Conservation (phyloP, 1,140 invertebrate genomes). For the Pogonognathellus flavescens region DNA sequence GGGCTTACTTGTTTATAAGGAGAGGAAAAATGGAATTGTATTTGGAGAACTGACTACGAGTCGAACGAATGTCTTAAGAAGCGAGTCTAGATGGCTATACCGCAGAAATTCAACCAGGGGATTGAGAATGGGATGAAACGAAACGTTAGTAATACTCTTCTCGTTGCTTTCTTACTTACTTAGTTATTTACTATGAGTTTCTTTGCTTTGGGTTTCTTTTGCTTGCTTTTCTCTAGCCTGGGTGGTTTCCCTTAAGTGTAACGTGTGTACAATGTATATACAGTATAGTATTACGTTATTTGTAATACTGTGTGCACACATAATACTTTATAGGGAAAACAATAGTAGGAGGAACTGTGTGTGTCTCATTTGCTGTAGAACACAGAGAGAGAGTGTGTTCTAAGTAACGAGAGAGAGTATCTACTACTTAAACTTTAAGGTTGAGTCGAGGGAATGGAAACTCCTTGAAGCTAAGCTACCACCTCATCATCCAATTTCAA, state of each 20-base stretch:
- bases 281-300: no score
- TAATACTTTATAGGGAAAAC: no score
- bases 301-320: no score
- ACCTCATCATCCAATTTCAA: constrained; percentile 42
- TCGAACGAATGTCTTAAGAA: background rate
- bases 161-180: constrained; percentile 5
- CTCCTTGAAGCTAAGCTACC: constrained; percentile 35
- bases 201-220: background rate
- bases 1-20: no score
- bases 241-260: background rate
- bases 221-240: background rate
- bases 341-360: no score
- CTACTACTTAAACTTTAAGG: constrained; percentile 36
- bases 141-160: constrained; percentile 26
- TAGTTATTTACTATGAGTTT: constrained; percentile 5
- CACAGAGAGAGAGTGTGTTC: no score
- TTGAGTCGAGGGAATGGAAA: constrained; percentile 21
- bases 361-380: no score
- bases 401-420: constrained; percentile 15
- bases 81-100: background rate
- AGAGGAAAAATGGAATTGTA: background rate
- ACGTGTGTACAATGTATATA: no score
- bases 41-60: background rate
- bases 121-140: constrained; percentile 30
- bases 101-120: constrained; percentile 19